Conservation (phyloP, 2,797 vertebrate species). For the Petrocephalus schoutedeni region DNA sequence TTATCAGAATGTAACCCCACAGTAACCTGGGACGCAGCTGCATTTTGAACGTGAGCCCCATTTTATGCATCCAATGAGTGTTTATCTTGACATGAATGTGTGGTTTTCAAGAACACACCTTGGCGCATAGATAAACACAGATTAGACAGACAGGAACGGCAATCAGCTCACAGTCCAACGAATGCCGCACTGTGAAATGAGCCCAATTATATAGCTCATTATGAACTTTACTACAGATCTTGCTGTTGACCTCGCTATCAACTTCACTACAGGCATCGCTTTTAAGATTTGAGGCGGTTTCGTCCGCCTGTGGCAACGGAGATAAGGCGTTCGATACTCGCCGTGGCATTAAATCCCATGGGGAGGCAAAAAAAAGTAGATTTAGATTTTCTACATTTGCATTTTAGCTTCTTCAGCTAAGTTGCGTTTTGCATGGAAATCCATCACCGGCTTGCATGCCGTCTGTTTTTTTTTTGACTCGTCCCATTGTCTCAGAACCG, state of each 20-base stretch:
- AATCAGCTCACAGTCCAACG: background rate
- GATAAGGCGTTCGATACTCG: background rate
- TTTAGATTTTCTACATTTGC: background rate
- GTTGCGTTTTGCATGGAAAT: background rate
- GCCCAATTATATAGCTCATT: background rate
- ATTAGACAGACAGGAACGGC: background rate
- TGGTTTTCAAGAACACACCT: background rate
- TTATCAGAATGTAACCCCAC: too few relatives aligned
- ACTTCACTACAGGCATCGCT: background rate
- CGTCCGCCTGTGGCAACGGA: background rate
- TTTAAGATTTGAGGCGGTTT: background rate
- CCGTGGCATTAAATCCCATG: background rate
- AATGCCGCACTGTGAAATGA: background rate
- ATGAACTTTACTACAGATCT: background rate
- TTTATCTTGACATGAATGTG: background rate
- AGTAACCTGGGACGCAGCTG: too few relatives aligned
- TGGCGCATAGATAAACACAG: background rate
- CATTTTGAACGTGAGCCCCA: background rate
- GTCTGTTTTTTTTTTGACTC: background rate
- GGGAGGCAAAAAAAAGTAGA: background rate
- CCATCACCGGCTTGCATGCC: background rate
- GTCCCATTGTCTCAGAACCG: background rate
- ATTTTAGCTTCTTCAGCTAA: slow-evolving; percentile 5
- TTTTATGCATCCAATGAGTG: background rate
- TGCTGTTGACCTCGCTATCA: background rate